Base-by-base conservation (phyloP, 2,888 invertebrate genomes). In the Oligia latruncula region DNA sequence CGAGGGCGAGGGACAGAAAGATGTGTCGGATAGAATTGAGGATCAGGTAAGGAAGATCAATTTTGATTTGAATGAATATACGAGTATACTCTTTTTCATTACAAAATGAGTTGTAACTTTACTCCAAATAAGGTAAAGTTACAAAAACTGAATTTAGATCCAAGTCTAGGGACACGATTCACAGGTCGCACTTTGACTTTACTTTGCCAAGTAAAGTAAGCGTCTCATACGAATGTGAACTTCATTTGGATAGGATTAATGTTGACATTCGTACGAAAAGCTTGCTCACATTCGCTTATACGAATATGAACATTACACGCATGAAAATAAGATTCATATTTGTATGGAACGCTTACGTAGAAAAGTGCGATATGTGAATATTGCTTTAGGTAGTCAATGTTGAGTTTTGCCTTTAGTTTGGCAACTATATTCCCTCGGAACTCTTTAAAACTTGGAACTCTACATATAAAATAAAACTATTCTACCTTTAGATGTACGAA, bases 11-110 rank as follows among this genome's bases (percentile, higher is more conserved):
- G 99, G 99, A 1, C 98, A 98, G 88, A 99, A 98, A 90, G 99
- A 99, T 94, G 99, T 99, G 49, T 99, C 99, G 0, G 99, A 99
- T 81, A 98, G 98, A 92, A 98, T 99, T 74, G 98, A 99, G 89
- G 95, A 97, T 88, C 97, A 97, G 94, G 97, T 97, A 89, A 70
- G 58, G 35, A 58, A 35, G 5, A 55, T 17, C 35, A 35, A 55
- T 35, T 71, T 23, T 23, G 3, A 55, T 71, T 55, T 55, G 9
- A 71, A 55, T 71, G 15, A 9, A 23, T 46, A 49, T 49, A 43
- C 40, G 40, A 35, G 11, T 70, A 52, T 2, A 23, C 23, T 70
- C 8, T 0, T 4, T 49, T 6, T 8, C 4, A 1, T 46, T 29
- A 35, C 8, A 23, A 70, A 43, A 70, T 1, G 20, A 46, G 17